Conservation (phyloP, 2,113 vertebrate species). For the Tichodroma muraria region DNA sequence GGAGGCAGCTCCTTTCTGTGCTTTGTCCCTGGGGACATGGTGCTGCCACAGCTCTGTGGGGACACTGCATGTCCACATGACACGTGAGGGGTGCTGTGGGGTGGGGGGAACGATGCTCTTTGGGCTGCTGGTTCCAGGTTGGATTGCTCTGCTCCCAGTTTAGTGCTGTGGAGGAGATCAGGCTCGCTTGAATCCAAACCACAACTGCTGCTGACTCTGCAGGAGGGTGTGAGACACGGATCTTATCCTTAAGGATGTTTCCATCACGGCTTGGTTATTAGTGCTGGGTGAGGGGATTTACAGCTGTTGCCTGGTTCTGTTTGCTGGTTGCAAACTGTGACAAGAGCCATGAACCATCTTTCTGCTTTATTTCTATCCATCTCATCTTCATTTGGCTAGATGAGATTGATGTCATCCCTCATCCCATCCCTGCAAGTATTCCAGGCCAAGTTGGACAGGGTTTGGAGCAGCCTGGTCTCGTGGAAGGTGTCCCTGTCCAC, state of each 20-base stretch:
- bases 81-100: accelerated
- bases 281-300: background rate
- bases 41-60: background rate
- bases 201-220: background rate
- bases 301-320: background rate
- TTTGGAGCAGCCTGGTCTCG: background rate
- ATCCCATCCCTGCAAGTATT: background rate
- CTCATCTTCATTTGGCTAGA: background rate
- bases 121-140: background rate
- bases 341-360: background rate
- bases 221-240: accelerated
- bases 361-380: background rate
- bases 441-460: background rate
- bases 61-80: background rate
- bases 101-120: accelerated
- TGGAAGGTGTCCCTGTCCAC: background rate
- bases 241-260: background rate
- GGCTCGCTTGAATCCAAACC: background rate
- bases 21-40: accelerated
- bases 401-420: background rate
- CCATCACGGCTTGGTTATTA: background rate
- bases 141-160: background rate
- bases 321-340: background rate
- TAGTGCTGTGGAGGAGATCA: accelerated
- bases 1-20: background rate